Conservation (phyloP, 2,797 vertebrate species). For the Anomalospiza imberbis region DNA sequence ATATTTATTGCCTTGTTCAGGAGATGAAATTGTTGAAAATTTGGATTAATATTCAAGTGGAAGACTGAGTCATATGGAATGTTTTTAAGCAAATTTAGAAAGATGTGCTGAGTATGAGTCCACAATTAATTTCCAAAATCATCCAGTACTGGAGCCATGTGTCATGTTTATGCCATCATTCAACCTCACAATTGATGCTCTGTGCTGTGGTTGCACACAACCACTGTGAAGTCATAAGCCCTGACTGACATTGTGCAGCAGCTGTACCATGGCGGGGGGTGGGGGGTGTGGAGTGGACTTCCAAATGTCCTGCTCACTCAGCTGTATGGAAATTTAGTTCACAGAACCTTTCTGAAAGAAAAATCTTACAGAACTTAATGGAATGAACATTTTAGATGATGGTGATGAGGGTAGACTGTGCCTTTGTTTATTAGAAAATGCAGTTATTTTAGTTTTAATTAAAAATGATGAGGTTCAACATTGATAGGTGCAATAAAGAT, state of each 20-base stretch:
- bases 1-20: constrained; percentile 1
- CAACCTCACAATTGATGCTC: neutral
- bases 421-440: neutral
- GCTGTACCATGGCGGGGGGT: neutral
- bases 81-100: constrained; percentile 12
- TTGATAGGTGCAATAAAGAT: neutral
- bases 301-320: neutral
- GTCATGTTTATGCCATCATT: neutral
- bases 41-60: neutral
- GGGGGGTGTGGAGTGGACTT: neutral
- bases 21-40: neutral
- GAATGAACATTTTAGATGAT: neutral
- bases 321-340: neutral
- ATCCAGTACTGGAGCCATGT: neutral
- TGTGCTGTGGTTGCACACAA: neutral
- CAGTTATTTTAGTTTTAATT: neutral
- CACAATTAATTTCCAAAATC: neutral
- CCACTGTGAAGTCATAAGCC: neutral
- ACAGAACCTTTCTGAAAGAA: neutral
- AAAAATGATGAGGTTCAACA: neutral
- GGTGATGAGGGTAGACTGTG: neutral
- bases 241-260: neutral
- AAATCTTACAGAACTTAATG: neutral
- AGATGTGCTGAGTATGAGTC: neutral
- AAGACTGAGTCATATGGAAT: neutral